Evolutionary conservation across 1,140 invertebrate species (phyloP).

Genomic region (Drosophila pallidifrons): DNA sequence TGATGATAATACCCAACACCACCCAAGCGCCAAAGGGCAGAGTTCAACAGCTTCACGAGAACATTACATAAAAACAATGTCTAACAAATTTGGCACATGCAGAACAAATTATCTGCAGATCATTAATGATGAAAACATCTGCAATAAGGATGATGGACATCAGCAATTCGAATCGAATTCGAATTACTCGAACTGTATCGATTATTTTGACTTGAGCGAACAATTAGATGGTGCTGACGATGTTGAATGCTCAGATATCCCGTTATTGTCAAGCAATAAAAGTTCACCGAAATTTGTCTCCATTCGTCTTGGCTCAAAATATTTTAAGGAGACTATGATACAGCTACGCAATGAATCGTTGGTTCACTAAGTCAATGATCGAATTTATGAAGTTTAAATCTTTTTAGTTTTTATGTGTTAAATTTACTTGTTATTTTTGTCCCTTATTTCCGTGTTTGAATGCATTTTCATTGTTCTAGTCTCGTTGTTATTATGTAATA

Average conservation of each 20-base stretch:
- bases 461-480: too few species aligned
- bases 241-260: slow-evolving; percentile 26
- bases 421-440: neutral
- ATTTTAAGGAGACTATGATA: slow-evolving; percentile 24
- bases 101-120: neutral
- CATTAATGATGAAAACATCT: neutral
- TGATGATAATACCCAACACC: neutral
- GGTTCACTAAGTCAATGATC: slow-evolving; percentile 30
- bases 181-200: slow-evolving; percentile 27
- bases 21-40: neutral
- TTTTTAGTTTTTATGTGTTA: neutral
- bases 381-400: neutral
- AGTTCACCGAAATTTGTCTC: neutral
- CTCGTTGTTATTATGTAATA: neutral
- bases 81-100: neutral
- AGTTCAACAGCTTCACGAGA: neutral
- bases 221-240: slow-evolving; percentile 18
- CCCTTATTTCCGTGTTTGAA: too few species aligned
- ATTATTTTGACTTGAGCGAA: slow-evolving; percentile 38
- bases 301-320: slow-evolving; percentile 22
- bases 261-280: slow-evolving; percentile 7
- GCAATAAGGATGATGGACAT: neutral
- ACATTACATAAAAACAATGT: neutral
- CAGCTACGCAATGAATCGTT: slow-evolving; percentile 29
- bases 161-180: slow-evolving; percentile 1